phyloP scores from a whole-genome alignment of 2,113 vertebrate species.

The Sterna hirundo region DNA sequence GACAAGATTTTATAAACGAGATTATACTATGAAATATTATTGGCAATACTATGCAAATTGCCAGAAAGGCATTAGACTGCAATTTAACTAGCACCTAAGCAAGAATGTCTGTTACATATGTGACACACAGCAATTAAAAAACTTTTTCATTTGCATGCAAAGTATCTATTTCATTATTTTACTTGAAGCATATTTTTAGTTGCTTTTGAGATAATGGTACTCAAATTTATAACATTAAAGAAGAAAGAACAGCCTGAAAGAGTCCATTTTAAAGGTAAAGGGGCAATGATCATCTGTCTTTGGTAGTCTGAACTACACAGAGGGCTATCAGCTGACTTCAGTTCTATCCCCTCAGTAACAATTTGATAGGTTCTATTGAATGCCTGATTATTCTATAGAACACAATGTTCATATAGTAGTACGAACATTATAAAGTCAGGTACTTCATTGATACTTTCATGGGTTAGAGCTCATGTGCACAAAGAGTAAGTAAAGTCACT shows the following conservation, averaged over 20 bases:
- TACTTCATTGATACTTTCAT: not conserved
- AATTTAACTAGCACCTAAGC: not conserved
- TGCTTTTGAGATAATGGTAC: not conserved
- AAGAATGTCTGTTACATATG: not conserved
- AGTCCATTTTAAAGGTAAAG: not conserved
- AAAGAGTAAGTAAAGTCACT: not conserved
- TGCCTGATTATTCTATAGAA: not conserved
- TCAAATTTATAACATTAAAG: not conserved
- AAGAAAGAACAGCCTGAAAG: not conserved
- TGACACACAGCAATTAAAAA: not conserved
- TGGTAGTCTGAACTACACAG: not conserved
- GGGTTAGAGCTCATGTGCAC: not conserved
- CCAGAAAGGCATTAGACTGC: not conserved
- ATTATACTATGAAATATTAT: not conserved
- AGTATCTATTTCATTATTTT: not conserved
- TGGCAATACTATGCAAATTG: not conserved
- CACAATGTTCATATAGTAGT: conserved; percentile 10
- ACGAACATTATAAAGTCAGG: not conserved
- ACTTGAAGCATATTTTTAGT: not conserved
- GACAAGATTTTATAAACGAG: not conserved
- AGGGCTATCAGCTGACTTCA: not conserved
- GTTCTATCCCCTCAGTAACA: not conserved
- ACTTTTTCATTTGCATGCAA: not conserved
- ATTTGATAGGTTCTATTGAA: not conserved
- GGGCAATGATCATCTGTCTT: not conserved